Evolutionary conservation across 2,797 vertebrate species (phyloP).

Genomic region (Mormyrops attenuatus): DNA sequence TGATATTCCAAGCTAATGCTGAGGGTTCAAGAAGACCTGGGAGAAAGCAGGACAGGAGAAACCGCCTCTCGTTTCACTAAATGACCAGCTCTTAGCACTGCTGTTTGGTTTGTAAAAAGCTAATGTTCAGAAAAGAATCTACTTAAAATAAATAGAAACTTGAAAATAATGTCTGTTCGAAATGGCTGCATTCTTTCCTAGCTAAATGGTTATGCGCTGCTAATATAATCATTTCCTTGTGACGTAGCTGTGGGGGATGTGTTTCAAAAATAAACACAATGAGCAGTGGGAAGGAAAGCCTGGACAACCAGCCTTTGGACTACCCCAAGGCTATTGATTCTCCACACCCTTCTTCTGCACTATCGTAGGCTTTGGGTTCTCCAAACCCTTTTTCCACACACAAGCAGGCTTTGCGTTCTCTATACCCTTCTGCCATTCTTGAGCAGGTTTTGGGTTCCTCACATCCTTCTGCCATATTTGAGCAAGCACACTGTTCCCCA

Average conservation of each 20-base stretch:
- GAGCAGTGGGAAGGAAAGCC: not conserved
- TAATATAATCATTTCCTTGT: not conserved
- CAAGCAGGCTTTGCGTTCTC: not conserved
- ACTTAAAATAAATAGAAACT: not conserved
- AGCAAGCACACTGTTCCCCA: not conserved
- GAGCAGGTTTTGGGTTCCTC: not conserved
- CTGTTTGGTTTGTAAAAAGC: not conserved
- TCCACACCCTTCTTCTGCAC: not conserved
- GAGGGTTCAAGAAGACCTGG: not conserved
- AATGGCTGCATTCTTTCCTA: constrained; percentile 1
- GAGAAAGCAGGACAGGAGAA: not conserved
- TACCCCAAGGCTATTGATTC: not conserved
- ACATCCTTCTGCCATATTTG: not conserved
- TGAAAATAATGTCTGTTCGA: not conserved
- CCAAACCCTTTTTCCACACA: not conserved
- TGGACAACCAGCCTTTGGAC: not conserved
- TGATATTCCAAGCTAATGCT: not conserved
- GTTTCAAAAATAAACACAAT: not conserved
- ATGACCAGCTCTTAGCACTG: not conserved
- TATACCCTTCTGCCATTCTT: not conserved
- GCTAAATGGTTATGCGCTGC: not conserved
- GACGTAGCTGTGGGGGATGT: not conserved
- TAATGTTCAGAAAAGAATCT: not conserved
- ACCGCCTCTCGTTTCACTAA: not conserved
- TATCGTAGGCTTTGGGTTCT: not conserved